Base-by-base conservation (phyloP, 2,797 vertebrate species). In the Hafferia zeledoni region DNA sequence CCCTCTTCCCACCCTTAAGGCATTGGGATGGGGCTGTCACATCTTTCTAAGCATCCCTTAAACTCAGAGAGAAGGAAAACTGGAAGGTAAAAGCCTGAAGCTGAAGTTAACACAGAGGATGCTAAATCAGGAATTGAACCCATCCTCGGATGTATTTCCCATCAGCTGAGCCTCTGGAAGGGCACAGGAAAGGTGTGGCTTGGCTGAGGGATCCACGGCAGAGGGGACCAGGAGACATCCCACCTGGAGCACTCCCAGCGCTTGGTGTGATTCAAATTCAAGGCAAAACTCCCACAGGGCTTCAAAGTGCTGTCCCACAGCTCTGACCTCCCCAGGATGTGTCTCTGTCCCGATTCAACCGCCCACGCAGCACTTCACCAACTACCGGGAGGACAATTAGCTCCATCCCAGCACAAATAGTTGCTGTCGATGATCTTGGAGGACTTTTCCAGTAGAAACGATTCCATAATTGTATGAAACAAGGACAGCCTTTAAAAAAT, bases 21-120 rank as follows among this genome's bases (percentile, higher is more conserved):
- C 0, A 0, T 0, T 37, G 41, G 43, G 46, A 8, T 30, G 64
- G 52, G 47, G 60, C 4, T 43, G 17, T 55, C 53, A 24, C 37
- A 1, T 18, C 9, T 22, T 81, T 37, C 59, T 9, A 31, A 86
- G 39, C 39, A 17, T 27, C 15, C 53, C 39, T 78, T 50, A 25
- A 63, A 59, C 41, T 8, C 24, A 77, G 25, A 31, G 16, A 50
- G 46, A 47, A 39, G 79, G 37, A 47, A 86, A 85, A 65, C 2
- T 1, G 8, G 20, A 30, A 64, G 31, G 39, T 37, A 46, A 61
- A 70, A 90, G 13, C 11, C 63, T 25, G 35, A 65, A 74, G 23
- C 22, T 57, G 60, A 52, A 43, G 63, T 47, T 24, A 35, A 41
- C 23, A 27, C 30, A 50, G 46, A 8, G n/a, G 9, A 3, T 11